Evolutionary conservation across 2,113 vertebrate genomes (phyloP), one percentile per base, ranked within the genome.

Genomic region (Proteles cristata): DNA sequence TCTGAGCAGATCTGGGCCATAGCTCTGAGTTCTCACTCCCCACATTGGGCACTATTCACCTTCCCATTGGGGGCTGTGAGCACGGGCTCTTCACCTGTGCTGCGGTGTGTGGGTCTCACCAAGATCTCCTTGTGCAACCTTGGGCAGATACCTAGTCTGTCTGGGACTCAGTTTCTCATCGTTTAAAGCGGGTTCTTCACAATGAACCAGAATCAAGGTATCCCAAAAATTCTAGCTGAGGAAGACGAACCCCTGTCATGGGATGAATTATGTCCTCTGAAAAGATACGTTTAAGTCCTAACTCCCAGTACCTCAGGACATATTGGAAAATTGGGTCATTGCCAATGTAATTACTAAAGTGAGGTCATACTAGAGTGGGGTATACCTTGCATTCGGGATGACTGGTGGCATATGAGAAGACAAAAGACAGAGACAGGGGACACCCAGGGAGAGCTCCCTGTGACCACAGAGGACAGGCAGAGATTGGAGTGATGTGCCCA

Each of bases 11-110:
- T 21, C 23, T 7, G 17, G 48, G 10, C 33, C 21, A 7, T 1
- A n/a, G 39, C 12, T 7, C 50, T 45, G 39, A 28, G 61, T 3
- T 68, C 12, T 68, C 16, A 8, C 2, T 15, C 50, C 21, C 26
- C 2, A 7, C 35, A 2, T 0, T 53, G 66, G 3, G 7, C 4
- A 3, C 16, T 68, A 63, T 19, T 35, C 48, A 5, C 14, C 9
- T 21, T 14, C 45, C 66, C 35, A n/a, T 15, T 23, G 9, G 58
- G 21, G 14, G 66, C 25, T 21, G 5, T 31, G 8, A 55, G 11
- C 15, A 16, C 11, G 2, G 17, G 16, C 12, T 35, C 23, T 61
- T 43, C 21, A 69, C 43, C 8, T 65, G 7, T 33, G 45, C n/a
- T 11, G 5, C 25, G 7, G 11, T 19, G 7, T 43, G n/a, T 25